A percentile compares a stretch with the other conserved stretches of the same genome.
phyloP scores from a whole-genome alignment of 2,888 invertebrate genomes.

The Allygus modestus region DNA sequence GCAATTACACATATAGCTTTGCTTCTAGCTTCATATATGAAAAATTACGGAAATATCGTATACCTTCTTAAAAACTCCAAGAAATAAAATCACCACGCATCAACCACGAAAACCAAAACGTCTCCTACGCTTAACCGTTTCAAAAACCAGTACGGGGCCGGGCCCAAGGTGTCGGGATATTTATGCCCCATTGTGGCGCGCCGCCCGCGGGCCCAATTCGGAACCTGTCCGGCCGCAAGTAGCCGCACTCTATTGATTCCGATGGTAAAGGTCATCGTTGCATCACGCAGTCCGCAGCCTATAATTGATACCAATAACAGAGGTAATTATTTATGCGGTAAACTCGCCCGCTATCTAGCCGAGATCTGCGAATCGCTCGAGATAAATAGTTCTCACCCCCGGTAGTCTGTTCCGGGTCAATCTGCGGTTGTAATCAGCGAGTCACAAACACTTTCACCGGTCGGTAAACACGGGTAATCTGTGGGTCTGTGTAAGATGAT shows the following conservation, averaged over 20 bases:
- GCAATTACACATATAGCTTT: too few species aligned
- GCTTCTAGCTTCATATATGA: too few species aligned
- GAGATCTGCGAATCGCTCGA: slow-evolving; percentile 44
- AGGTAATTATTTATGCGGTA: slow-evolving; percentile 44
- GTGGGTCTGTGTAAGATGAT: too few species aligned
- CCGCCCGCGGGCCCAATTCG: not conserved
- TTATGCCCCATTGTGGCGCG: slow-evolving; percentile 48
- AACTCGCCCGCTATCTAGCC: slow-evolving; percentile 49
- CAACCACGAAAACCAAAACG: too few species aligned
- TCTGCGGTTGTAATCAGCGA: not conserved
- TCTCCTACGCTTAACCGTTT: too few species aligned
- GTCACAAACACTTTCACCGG: not conserved
- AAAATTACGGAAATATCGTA: too few species aligned
- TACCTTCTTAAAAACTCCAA: too few species aligned
- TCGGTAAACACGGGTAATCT: not conserved
- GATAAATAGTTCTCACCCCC: slow-evolving; percentile 15
- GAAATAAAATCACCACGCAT: too few species aligned
- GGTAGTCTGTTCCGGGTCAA: not conserved
- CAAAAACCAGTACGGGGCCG: too few species aligned
- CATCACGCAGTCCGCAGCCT: slow-evolving; percentile 54
- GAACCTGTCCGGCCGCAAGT: slow-evolving; percentile 59
- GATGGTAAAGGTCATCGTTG: slow-evolving; percentile 58
- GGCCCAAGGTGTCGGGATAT: not conserved
- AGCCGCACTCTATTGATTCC: slow-evolving; percentile 60
- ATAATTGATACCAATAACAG: slow-evolving; percentile 64